Conservation (phyloP, 2,113 vertebrate genomes). For the Astur gentilis region DNA sequence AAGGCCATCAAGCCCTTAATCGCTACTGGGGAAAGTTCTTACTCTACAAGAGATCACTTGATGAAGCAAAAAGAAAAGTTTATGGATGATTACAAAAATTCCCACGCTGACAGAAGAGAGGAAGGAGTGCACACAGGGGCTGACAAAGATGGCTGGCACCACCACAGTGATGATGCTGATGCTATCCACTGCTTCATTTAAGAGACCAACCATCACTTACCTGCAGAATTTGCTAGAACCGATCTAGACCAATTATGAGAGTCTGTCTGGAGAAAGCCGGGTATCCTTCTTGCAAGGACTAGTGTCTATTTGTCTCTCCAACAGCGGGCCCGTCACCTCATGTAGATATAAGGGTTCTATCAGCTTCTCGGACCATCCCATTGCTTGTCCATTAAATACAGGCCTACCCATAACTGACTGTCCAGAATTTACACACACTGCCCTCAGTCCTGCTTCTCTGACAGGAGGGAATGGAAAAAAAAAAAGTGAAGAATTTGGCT, state of each 20-base stretch:
- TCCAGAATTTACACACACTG: background rate
- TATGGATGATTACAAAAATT: background rate
- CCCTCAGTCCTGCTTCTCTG: background rate
- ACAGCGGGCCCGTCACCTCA: background rate
- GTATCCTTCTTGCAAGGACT: background rate
- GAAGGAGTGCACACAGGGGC: fast-evolving
- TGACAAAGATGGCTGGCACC: fast-evolving
- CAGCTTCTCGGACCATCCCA: fast-evolving
- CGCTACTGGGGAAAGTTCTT: background rate
- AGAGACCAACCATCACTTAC: fast-evolving
- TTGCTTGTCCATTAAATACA: background rate
- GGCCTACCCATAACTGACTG: background rate
- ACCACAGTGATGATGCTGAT: fast-evolving
- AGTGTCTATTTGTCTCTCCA: background rate
- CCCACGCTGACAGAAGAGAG: fast-evolving
- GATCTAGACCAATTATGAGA: fast-evolving
- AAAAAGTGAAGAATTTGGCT: background rate
- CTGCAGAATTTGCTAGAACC: fast-evolving
- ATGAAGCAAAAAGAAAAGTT: background rate
- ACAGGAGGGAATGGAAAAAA: background rate
- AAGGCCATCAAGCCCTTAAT: background rate
- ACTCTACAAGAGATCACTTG: fast-evolving
- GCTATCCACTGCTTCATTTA: fast-evolving
- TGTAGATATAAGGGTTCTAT: background rate
- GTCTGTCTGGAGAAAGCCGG: fast-evolving